These are phyloP conservation scores for Cephus runcator DNA, from an alignment of 2,888 invertebrate genomes.

Conservation along the genomic window DNA sequence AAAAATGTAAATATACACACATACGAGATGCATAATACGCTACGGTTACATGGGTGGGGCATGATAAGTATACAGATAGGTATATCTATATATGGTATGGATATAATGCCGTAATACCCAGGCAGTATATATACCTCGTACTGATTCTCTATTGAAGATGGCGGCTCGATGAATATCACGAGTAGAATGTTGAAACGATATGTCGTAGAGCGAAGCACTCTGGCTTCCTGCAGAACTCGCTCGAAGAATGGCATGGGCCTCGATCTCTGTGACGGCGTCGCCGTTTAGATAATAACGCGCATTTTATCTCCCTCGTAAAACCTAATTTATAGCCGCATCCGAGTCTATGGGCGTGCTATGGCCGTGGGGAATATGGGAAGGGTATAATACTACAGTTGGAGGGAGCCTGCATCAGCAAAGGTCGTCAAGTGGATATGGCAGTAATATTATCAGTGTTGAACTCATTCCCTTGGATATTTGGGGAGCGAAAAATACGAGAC, in stretches of 20 bases:
- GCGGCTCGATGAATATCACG: background rate
- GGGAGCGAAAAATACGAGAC: background rate
- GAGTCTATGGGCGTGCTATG: conserved; percentile 59
- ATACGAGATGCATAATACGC: too few species aligned
- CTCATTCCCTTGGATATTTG: conserved; percentile 33
- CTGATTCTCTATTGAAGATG: background rate
- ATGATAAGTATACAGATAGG: background rate
- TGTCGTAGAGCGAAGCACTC: background rate
- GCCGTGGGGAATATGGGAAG: conserved; percentile 52
- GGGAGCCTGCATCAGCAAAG: conserved; percentile 43
- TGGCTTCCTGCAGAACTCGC: background rate
- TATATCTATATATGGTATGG: background rate
- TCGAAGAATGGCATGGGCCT: conserved; percentile 52
- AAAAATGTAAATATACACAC: background rate
- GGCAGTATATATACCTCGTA: background rate
- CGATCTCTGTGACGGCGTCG: conserved; percentile 61
- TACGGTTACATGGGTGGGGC: background rate
- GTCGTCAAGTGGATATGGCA: conserved; percentile 45
- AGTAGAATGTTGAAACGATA: background rate
- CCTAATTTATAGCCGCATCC: conserved; percentile 63
- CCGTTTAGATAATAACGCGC: conserved; percentile 66
- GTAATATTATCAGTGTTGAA: conserved; percentile 48
- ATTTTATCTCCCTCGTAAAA: conserved; percentile 66
- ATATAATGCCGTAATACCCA: background rate
- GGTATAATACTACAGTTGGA: conserved; percentile 14